A percentile compares a stretch with the other conserved stretches of the same genome.
Conservation (phyloP, 2,113 vertebrate genomes). For the Limanda limanda region DNA sequence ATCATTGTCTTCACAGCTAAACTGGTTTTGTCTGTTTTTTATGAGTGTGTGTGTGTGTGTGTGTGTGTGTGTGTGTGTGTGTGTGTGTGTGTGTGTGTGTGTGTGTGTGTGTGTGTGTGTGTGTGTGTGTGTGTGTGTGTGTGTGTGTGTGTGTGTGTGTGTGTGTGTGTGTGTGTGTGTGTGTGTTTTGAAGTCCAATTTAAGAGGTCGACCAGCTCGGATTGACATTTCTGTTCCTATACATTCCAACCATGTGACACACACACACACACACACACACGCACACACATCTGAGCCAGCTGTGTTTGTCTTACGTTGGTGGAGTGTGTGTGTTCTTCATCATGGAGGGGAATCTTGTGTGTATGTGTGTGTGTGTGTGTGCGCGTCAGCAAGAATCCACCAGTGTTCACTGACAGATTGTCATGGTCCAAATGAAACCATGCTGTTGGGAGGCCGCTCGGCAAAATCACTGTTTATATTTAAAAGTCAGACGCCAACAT, state of each 20-base stretch:
- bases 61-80: no score
- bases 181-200: constrained; percentile 20
- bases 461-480: constrained; percentile 45
- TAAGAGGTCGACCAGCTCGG: no score
- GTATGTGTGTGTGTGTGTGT: constrained; percentile 20
- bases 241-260: constrained; percentile 62
- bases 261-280: constrained; percentile 44
- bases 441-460: constrained; percentile 33
- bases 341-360: constrained; percentile 11
- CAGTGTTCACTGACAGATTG: constrained; percentile 48
- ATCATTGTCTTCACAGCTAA: no score
- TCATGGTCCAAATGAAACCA: constrained; percentile 62
- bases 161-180: not conserved
- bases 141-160: no score
- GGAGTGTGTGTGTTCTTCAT: constrained; percentile 51
- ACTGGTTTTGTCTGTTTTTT: no score
- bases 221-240: constrained; percentile 40
- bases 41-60: no score
- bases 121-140: no score
- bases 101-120: constrained; percentile 14
- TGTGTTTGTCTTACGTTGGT: constrained; percentile 66
- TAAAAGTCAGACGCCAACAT: constrained; percentile 10
- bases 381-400: constrained; percentile 7
- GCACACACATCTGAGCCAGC: constrained; percentile 55
- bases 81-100: no score